These are phyloP conservation scores for Julus scanicus DNA, from an alignment of 2,888 invertebrate species.

Conservation along the genomic window DNA sequence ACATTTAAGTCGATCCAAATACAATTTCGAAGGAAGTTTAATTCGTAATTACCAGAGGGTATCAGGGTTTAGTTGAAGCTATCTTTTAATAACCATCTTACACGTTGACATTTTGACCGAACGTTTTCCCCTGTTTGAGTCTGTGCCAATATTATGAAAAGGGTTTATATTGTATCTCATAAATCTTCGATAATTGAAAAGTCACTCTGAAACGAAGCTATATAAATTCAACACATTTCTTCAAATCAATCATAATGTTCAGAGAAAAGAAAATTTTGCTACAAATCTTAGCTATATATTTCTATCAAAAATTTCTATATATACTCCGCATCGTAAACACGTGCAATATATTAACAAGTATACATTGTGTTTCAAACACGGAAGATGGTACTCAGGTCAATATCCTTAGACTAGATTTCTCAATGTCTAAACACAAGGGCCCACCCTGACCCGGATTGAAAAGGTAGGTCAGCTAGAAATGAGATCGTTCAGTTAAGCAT, in stretches of 20 bases:
- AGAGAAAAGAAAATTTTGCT: neutral
- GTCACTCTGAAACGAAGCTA: neutral
- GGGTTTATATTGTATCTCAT: neutral
- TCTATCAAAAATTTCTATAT: neutral
- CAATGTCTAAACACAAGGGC: neutral
- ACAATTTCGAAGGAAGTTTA: neutral
- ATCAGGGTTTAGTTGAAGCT: neutral
- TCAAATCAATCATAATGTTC: neutral
- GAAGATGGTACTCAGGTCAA: neutral
- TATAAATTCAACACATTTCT: conserved; percentile 4
- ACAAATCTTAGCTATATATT: neutral
- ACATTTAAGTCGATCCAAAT: neutral
- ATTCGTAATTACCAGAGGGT: neutral
- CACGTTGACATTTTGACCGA: neutral
- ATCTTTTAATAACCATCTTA: conserved; percentile 8
- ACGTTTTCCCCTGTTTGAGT: neutral
- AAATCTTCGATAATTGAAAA: neutral
- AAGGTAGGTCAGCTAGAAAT: conserved; percentile 3
- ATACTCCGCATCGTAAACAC: neutral
- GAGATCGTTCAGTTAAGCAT: neutral
- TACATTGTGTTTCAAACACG: neutral
- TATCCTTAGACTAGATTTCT: conserved; percentile 22
- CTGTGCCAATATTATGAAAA: neutral
- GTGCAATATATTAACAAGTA: neutral
- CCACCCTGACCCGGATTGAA: conserved; percentile 16